Evolutionary conservation across 2,797 vertebrate genomes (phyloP), one percentile per base, ranked within the genome.

Genomic region (Lepus oiostolus): DNA sequence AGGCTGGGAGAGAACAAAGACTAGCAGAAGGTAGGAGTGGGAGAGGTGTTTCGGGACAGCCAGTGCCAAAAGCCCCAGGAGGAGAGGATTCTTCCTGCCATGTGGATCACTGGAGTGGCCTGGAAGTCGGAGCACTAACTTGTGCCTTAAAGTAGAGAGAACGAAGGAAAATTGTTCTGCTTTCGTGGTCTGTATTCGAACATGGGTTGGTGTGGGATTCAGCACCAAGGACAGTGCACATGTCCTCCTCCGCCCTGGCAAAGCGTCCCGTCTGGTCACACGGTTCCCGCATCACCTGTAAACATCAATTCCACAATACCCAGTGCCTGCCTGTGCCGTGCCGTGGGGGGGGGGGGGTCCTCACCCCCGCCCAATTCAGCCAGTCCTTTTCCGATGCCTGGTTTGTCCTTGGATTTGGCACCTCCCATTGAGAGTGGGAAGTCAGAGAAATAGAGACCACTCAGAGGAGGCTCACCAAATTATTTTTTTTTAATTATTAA

Each of bases 151-250:
- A 92, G 80, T 67, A 22, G 81, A 38, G 70, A n/a, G 35, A 72
- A 67, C 30, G 10, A n/a, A 58, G 77, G 68, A 32, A 83, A 82
- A 60, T 58, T 76, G 11, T 60, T 87, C 65, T 58, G 32, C 24
- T 74, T 90, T 58, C 12, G 2, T 38, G 38, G 9, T 71, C 38
- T 35, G 52, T 62, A 32, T 83, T 80, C 17, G 24, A 30, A 79
- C 76, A 63, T 58, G 68, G 28, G 2, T 26, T n/a, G 32, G 28
- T n/a, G 14, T 85, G n/a, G 11, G 1, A 8, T 87, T 96, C 95
- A 95, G 90, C 72, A 94, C 97, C 95, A 95, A 47, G 82, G 93
- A 96, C 92, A 97, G 95, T 1, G 0, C 35, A n/a, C 0, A 1
- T 0, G 0, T 0, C n/a, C 17, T 1, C 7, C 0, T 3, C 0